Conservation (phyloP, 2,888 invertebrate genomes). For the Mactromeris polynyma region DNA sequence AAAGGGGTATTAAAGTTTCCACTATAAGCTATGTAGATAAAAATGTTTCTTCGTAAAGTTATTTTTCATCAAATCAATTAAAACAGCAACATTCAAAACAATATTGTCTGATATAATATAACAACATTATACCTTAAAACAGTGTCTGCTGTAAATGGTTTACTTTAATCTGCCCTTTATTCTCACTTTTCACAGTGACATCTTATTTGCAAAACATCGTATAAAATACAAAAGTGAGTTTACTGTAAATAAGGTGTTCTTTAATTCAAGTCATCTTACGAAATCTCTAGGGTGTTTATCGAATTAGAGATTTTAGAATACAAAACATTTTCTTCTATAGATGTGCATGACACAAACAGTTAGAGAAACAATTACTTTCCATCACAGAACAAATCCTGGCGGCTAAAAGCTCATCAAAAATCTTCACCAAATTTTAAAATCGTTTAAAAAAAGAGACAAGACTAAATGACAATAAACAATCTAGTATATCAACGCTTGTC, state of each 20-base stretch:
- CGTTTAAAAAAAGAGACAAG: constrained; percentile 32
- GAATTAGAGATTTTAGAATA: not conserved
- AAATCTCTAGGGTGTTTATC: not conserved
- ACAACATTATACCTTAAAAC: too few species aligned
- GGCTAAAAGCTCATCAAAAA: constrained; percentile 11
- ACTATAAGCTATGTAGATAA: too few species aligned
- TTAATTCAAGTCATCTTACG: not conserved
- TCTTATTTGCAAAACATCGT: not conserved
- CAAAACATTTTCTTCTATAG: not conserved
- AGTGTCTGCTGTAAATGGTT: too few species aligned
- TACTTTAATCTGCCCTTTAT: not conserved
- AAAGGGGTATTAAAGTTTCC: too few species aligned
- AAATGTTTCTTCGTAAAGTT: too few species aligned
- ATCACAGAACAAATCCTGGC: constrained; percentile 19
- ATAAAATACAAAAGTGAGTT: not conserved
- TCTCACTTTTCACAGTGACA: not conserved
- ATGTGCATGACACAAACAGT: not conserved
- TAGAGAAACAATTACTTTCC: constrained; percentile 21
- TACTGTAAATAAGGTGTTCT: not conserved
- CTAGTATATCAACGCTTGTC: constrained; percentile 61
- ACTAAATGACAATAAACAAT: constrained; percentile 52
- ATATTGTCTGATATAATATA: too few species aligned
- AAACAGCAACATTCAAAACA: too few species aligned
- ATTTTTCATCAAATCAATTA: too few species aligned
- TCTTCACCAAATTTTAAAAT: constrained; percentile 15